Evolutionary conservation across 1,140 invertebrate species (phyloP).

Genomic region (Aphelinus atriplicis): DNA sequence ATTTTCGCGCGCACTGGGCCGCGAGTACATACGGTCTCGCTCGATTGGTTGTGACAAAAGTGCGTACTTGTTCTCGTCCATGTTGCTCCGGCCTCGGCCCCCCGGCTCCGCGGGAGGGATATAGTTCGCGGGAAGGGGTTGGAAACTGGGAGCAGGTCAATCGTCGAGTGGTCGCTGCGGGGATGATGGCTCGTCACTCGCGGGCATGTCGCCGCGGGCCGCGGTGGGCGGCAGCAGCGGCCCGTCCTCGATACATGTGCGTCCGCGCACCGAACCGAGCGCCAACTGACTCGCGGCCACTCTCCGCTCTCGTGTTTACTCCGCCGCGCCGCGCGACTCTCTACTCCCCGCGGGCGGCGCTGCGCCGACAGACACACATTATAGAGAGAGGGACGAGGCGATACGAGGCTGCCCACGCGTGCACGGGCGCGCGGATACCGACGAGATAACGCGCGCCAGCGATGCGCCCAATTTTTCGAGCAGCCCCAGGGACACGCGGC

Average conservation of each 20-base stretch:
- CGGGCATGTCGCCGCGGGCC: constrained; percentile 5
- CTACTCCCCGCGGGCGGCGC: not conserved
- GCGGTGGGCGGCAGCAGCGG: constrained; percentile 1
- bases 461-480: no score
- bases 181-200: not conserved
- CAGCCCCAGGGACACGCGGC: no score
- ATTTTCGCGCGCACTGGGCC: no score
- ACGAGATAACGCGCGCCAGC: no score
- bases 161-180: not conserved
- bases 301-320: constrained; percentile 45
- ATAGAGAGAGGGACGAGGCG: no score
- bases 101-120: not conserved
- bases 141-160: not conserved
- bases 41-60: no score
- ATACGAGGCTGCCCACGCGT: no score
- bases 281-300: constrained; percentile 44
- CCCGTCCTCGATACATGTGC: constrained; percentile 23
- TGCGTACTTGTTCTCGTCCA: not conserved
- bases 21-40: no score
- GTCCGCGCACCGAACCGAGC: constrained; percentile 47
- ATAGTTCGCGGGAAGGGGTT: not conserved
- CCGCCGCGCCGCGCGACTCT: constrained; percentile 36
- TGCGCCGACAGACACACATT: no score
- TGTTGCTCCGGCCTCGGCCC: not conserved
- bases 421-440: no score